Evolutionary conservation across 37 sponge, comb jelly and placozoan genomes (phyloP), one percentile per base, ranked within the genome.

Genomic region (Halichondria panicea): DNA sequence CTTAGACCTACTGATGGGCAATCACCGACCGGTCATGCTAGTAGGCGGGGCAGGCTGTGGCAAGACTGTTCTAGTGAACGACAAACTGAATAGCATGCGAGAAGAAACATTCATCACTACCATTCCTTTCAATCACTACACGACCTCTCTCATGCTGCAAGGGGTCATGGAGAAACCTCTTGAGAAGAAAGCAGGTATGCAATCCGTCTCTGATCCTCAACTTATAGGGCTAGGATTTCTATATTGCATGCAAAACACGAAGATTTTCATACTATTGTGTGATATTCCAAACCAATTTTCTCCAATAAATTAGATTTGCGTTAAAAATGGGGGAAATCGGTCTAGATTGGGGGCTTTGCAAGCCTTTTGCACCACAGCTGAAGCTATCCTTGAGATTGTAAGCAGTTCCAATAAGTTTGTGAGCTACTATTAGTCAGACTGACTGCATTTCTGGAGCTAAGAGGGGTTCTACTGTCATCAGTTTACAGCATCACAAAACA

Each of bases 71-170:
- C 88, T 98, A 53, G 80, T 98, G 40, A 79, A 87, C 42, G 91
- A 95, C 50, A 92, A 88, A 72, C 81, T 98, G 32, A 45, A 69
- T 24, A 40, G 60, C 42, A 72, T 88, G 37, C 76, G 63, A 38
- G 95, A 91, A 39, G 93, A 95, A 64, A 80, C 45, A 15, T 34
- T 92, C 37, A 79, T 95, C 41, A 88, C 93, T 1, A 90, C 82
- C 37, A 95, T 98, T 36, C 91, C 99, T n/a, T 95, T 98, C 81
- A 98, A 97, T 81, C 85, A 98, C 87, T 98, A 98, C 87, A 98
- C 99, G 55, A 95, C 99, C 11, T 94, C 99, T 15, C 55, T 88
- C 59, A 98, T 98, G 99, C 80, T 98, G 46, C 99, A 98, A 64
- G 80, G 84, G 41, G 93, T 98, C 55, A 90, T 98, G 94, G 99